A percentile compares a stretch with the other conserved stretches of the same genome.
Conservation (phyloP, 2,113 vertebrate species). For the Callipepla californica region DNA sequence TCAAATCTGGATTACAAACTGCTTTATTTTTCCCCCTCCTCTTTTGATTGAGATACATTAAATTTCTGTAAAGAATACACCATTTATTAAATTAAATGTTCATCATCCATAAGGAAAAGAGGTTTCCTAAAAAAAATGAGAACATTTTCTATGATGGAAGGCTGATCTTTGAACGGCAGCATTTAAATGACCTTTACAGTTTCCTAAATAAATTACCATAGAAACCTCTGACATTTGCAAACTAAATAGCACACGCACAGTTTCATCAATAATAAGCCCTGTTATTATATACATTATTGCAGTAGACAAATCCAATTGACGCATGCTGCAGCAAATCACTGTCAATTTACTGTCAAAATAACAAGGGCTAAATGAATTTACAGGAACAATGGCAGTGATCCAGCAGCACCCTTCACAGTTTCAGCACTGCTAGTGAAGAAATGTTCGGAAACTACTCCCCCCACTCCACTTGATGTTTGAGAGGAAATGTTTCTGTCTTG, state of each 20-base stretch:
- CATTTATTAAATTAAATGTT: conserved; percentile 45
- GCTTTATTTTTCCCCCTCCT: no score
- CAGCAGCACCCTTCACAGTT: conserved; percentile 53
- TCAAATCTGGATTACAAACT: neutral
- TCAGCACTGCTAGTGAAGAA: conserved; percentile 22
- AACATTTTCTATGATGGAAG: conserved; percentile 47
- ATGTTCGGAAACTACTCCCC: conserved; percentile 13
- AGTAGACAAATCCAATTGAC: conserved; percentile 78
- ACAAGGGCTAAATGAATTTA: conserved; percentile 75
- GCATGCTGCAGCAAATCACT: conserved; percentile 72
- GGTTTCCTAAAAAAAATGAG: conserved; percentile 7
- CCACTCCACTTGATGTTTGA: neutral
- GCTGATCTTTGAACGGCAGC: conserved; percentile 73
- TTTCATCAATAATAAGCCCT: conserved; percentile 80
- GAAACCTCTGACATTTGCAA: conserved; percentile 84
- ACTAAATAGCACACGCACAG: conserved; percentile 75
- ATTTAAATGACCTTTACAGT: conserved; percentile 79
- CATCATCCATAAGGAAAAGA: conserved; percentile 39
- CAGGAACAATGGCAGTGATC: conserved; percentile 60
- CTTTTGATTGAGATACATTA: conserved; percentile 2
- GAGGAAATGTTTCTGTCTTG: conserved; percentile 18
- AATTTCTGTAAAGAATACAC: conserved; percentile 27
- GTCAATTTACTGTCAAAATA: conserved; percentile 78
- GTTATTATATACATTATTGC: conserved; percentile 77
- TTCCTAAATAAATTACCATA: conserved; percentile 80